Evolutionary conservation across 2,888 invertebrate species (phyloP), one percentile per base, ranked within the genome.

Genomic region (Patella depressa): DNA sequence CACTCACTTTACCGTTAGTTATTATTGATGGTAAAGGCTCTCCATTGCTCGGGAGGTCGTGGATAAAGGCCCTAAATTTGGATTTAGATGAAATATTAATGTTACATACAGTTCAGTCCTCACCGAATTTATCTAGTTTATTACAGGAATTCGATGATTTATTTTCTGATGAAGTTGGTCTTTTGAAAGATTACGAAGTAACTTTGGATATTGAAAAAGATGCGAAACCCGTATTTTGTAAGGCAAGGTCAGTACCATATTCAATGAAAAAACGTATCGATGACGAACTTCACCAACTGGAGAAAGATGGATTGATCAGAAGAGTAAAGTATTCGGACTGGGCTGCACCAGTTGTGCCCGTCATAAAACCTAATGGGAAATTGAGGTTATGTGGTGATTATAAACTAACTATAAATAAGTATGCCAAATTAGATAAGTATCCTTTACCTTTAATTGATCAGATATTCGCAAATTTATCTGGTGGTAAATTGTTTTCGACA

Each of bases 211-310:
- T 15, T 57, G 57, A 57, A 57, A 17, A 57, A 15, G 57, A 17
- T 17, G 57, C 57, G 14, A 57, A 57, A 57, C 17, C 57, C 12
- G 57, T 57, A 15, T 57, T 57, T 17, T 57, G 57, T 57, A 57
- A 57, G 17, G 57, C 57, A 57, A 57, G 57, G 12, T 57, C 57
- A 57, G 57, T 57, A 57, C 57, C 57, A 57, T 57, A 15, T 57
- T 57, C 57, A 57, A 57, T 57, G 57, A 57, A 57, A 17, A 57
- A 57, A 57, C 57, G 57, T 15, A 57, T 57, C 57, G 57, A 57
- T 57, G 57, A 57, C 12, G 57, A 57, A 17, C 57, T 57, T 57
- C 57, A 57, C 12, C 57, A 57, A 57, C 17, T 57, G 17, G 57
- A 57, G 17, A 57, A 57, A 57, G 57, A 57, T 57, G 57, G 57